Evolutionary conservation across 2,797 vertebrate species (phyloP).

Genomic region (Podargus strigoides): DNA sequence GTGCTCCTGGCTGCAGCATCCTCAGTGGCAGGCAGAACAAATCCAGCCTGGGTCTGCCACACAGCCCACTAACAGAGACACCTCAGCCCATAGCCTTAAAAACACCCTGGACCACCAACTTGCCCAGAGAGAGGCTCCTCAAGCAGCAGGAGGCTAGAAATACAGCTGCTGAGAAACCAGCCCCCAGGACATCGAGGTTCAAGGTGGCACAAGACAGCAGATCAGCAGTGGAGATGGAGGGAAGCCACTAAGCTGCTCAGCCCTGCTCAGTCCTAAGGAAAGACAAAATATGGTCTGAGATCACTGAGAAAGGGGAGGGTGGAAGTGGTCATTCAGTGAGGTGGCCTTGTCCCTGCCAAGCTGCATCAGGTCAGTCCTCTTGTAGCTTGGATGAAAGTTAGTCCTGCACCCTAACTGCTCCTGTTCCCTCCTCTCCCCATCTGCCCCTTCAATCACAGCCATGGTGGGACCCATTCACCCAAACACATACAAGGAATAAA

Average conservation of each 20-base stretch:
- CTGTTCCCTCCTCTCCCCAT: not conserved
- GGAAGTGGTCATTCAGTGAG: not conserved
- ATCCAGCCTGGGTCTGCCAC: not conserved
- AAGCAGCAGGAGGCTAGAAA: not conserved
- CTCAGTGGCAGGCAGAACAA: not conserved
- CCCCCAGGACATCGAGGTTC: not conserved
- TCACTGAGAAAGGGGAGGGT: not conserved
- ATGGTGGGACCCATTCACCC: slow-evolving; percentile 4
- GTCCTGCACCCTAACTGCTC: not conserved
- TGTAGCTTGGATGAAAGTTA: not conserved
- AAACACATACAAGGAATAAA: not conserved
- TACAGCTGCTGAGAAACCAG: not conserved
- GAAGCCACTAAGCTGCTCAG: not conserved
- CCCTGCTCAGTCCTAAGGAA: not conserved
- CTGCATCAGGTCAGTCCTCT: not conserved
- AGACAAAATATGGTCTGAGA: not conserved
- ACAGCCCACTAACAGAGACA: not conserved
- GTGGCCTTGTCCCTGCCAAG: not conserved
- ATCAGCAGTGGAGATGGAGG: not conserved
- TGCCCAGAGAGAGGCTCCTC: not conserved
- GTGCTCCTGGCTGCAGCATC: not conserved
- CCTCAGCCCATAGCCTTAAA: not conserved
- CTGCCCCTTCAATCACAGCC: not conserved
- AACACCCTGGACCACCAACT: not conserved
- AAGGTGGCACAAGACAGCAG: not conserved